Evolutionary conservation across 2,797 vertebrate species (phyloP).

Genomic region (Aeoliscus strigatus): DNA sequence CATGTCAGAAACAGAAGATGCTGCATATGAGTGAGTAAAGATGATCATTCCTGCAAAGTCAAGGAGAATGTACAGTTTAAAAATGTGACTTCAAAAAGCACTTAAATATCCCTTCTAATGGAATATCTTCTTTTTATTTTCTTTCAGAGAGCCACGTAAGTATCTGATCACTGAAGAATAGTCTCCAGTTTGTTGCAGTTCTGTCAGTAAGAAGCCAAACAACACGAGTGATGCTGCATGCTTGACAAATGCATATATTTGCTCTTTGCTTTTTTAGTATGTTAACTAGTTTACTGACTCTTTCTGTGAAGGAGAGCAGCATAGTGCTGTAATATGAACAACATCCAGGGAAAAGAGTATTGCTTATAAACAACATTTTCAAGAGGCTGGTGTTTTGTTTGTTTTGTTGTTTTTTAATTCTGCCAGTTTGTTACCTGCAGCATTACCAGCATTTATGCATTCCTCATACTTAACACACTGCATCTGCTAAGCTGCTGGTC

Average conservation of each 20-base stretch:
- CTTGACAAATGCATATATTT: background rate
- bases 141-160: conserved; percentile 86
- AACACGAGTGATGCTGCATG: conserved; percentile 9
- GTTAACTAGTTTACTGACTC: conserved; percentile 9
- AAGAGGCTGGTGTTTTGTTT: too few species aligned
- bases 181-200: too few species aligned
- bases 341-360: conserved; percentile 16
- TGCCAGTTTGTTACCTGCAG: conserved; percentile 40
- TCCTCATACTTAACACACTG: conserved; percentile 30
- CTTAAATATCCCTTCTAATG: background rate
- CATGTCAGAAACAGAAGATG: conserved; percentile 88
- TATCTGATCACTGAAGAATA: conserved; percentile 9
- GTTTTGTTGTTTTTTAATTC: conserved; percentile 12
- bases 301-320: conserved; percentile 22
- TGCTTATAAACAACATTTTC: background rate
- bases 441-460: conserved; percentile 16
- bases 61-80: too few species aligned
- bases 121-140: conserved; percentile 11
- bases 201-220: conserved; percentile 3
- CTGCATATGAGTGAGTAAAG: conserved; percentile 83
- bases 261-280: conserved; percentile 4
- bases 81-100: too few species aligned
- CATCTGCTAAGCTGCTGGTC: conserved; percentile 47
- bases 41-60: background rate
- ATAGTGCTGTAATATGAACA: conserved; percentile 21